A percentile compares a stretch with the other conserved stretches of the same genome.
These are phyloP conservation scores for Pheosia tremula DNA, from an alignment of 2,888 invertebrate genomes.

Conservation along the genomic window DNA sequence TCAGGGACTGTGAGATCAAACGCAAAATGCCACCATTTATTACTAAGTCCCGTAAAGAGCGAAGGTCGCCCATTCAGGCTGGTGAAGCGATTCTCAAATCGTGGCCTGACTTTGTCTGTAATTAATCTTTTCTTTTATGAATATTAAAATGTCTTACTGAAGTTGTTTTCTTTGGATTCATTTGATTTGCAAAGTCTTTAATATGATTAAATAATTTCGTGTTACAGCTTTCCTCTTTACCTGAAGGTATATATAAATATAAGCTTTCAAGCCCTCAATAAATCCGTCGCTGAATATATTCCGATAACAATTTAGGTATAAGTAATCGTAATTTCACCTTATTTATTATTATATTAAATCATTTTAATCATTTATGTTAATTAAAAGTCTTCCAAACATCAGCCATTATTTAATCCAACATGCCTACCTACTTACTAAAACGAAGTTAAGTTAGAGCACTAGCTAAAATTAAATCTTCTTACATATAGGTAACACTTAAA, in stretches of 20 bases:
- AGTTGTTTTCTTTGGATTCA: background rate
- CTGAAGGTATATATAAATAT: no score
- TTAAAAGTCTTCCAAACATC: no score
- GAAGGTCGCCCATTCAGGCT: background rate
- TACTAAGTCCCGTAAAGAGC: background rate
- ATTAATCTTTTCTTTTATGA: slow-evolving; percentile 1
- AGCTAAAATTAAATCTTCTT: background rate
- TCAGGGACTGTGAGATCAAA: background rate
- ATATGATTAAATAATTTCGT: background rate
- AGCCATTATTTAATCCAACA: background rate
- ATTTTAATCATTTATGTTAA: no score
- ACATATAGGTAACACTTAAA: background rate
- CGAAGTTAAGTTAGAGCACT: background rate
- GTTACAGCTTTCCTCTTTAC: no score
- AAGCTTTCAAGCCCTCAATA: no score
- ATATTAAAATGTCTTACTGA: background rate
- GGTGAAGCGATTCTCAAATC: background rate
- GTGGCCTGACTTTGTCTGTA: background rate
- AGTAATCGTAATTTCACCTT: no score
- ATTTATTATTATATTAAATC: no score
- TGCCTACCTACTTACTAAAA: background rate
- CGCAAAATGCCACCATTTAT: background rate
- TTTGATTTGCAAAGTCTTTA: background rate
- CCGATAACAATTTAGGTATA: no score
- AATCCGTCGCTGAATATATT: no score